Evolutionary conservation across 2,797 vertebrate genomes (phyloP).

Genomic region (Mionectes olivaceus): DNA sequence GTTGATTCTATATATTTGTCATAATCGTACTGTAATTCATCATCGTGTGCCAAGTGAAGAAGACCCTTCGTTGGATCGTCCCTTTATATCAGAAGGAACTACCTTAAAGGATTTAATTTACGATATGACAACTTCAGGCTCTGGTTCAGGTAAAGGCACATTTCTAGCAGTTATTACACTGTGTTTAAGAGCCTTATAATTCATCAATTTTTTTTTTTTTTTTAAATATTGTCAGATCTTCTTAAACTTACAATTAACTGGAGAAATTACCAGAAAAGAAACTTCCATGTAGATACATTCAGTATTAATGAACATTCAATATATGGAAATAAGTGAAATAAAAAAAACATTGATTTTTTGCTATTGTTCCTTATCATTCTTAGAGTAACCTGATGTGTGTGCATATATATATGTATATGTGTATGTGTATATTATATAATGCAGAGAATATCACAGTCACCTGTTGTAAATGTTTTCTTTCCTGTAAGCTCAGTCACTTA

Average conservation of each 20-base stretch:
- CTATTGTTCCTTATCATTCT: not conserved
- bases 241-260: not conserved
- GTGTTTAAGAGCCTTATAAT: not conserved
- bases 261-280: not conserved
- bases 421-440: not conserved
- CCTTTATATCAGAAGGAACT: constrained; percentile 95
- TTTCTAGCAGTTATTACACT: not conserved
- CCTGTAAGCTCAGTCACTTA: not conserved
- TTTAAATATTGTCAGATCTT: not conserved
- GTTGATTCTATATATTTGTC: constrained; percentile 92
- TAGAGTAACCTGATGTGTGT: not conserved
- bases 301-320: not conserved
- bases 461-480: not conserved
- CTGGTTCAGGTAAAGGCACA: constrained; percentile 88
- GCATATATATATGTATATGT: not conserved
- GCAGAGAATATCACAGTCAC: not conserved
- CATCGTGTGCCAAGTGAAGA: constrained; percentile 96
- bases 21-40: constrained; percentile 88
- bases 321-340: not conserved
- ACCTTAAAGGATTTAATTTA: constrained; percentile 98
- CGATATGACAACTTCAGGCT: constrained; percentile 98
- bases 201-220: not conserved
- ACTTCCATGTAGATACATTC: not conserved
- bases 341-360: not conserved
- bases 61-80: constrained; percentile 93